Evolutionary conservation across 2,797 vertebrate species (phyloP).

Genomic region (Denticeps clupeoides): DNA sequence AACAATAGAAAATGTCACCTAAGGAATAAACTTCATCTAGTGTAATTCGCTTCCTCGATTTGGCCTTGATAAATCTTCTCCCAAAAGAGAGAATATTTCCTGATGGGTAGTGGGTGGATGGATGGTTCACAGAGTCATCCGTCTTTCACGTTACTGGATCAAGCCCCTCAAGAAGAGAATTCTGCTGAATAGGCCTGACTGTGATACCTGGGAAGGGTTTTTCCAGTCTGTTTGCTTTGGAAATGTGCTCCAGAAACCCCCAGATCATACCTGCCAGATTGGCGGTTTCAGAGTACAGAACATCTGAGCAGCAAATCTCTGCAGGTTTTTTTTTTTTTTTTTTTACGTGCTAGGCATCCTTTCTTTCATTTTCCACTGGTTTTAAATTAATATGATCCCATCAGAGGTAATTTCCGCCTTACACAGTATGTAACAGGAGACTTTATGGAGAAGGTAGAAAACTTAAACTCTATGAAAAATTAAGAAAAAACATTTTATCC

Average conservation of each 20-base stretch:
- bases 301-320: background rate
- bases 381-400: too few relatives aligned
- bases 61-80: background rate
- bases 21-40: too few relatives aligned
- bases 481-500: too few relatives aligned
- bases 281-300: background rate
- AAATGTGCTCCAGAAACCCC: background rate
- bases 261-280: background rate
- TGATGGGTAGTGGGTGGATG: background rate
- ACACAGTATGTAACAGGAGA: too few relatives aligned
- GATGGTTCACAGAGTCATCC: slow-evolving; percentile 6
- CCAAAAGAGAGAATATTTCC: background rate
- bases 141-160: slow-evolving; percentile 1
- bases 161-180: background rate
- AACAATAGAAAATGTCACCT: too few relatives aligned
- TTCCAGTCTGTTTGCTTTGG: slow-evolving; percentile 2
- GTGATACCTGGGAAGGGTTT: slow-evolving; percentile 13
- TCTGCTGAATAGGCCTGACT: slow-evolving; percentile 4
- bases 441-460: too few relatives aligned
- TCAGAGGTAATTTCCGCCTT: too few relatives aligned
- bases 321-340: background rate
- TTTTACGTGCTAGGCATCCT: too few relatives aligned
- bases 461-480: too few relatives aligned
- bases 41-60: background rate
- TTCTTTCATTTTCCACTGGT: too few relatives aligned